Evolutionary conservation across 2,797 vertebrate genomes (phyloP).

Genomic region (Percopsis omiscomaycus): DNA sequence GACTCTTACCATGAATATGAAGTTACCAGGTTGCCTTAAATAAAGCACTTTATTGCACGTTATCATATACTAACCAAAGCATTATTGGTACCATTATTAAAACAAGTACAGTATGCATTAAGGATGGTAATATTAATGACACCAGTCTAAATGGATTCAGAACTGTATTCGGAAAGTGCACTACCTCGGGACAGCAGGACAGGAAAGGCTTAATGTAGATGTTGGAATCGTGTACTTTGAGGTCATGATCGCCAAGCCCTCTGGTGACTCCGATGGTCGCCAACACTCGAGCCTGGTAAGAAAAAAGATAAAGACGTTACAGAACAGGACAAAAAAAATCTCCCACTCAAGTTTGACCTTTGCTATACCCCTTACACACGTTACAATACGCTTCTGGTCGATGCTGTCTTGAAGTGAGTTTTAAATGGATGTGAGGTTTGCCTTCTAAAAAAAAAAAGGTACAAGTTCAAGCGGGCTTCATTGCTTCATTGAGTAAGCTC

Average conservation of each 20-base stretch:
- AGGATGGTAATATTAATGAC: background rate
- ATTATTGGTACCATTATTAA: background rate
- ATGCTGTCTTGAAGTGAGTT: no score
- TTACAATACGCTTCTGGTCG: no score
- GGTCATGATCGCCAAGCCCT: constrained; percentile 94
- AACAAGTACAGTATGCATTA: background rate
- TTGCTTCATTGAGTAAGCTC: no score
- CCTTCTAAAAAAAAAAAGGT: no score
- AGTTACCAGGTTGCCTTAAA: constrained; percentile 16
- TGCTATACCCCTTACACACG: no score
- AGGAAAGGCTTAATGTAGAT: constrained; percentile 98
- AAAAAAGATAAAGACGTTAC: no score
- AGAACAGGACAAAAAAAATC: no score
- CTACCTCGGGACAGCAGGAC: constrained; percentile 94
- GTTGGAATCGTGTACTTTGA: constrained; percentile 97
- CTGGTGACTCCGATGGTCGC: constrained; percentile 97
- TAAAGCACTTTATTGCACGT: background rate
- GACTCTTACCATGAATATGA: background rate
- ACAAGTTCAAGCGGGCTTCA: no score
- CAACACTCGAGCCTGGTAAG: constrained; percentile 90
- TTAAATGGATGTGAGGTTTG: no score
- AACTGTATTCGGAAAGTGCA: background rate
- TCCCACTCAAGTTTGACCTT: background rate
- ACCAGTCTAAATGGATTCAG: background rate
- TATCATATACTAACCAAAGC: background rate